Percentiles rank a stretch among this genome's conserved stretches.
Conservation (phyloP, 2,888 invertebrate genomes). For the Pilophorus perplexus region DNA sequence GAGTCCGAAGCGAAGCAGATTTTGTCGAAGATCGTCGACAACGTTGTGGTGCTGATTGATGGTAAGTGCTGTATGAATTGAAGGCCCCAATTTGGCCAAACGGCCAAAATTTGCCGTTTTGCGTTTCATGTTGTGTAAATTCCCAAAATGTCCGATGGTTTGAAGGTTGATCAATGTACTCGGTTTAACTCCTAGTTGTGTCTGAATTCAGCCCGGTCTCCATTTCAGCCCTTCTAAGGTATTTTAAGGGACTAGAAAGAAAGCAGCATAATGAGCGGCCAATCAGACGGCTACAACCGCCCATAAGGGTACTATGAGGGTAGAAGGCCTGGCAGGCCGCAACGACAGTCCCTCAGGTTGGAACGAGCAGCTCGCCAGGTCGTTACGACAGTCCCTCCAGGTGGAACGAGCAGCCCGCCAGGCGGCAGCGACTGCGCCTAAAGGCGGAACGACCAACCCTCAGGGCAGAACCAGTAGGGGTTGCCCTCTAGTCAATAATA, state of each 20-base stretch:
- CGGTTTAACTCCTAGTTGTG: background rate
- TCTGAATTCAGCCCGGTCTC: background rate
- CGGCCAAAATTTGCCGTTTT: background rate
- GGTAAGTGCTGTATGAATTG: background rate
- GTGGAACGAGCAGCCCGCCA: too few species aligned
- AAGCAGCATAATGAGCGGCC: too few species aligned
- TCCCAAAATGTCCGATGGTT: background rate
- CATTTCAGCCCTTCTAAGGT: too few species aligned
- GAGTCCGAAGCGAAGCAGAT: slow-evolving; percentile 4
- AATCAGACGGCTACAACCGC: too few species aligned
- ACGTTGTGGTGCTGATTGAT: slow-evolving; percentile 9
- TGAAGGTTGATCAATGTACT: background rate
- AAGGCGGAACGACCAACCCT: too few species aligned
- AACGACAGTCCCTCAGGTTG: too few species aligned
- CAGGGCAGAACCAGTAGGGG: background rate
- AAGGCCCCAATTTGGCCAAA: background rate
- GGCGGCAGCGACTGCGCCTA: too few species aligned
- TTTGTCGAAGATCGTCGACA: slow-evolving; percentile 1
- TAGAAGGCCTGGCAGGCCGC: too few species aligned
- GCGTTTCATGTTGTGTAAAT: background rate
- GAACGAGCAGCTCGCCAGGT: too few species aligned
- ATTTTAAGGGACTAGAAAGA: too few species aligned
- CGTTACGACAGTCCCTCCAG: too few species aligned
- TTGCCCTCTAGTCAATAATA: background rate
- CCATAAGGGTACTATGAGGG: too few species aligned